Conservation (phyloP, 2,113 vertebrate species). For the Meriones unguiculatus region DNA sequence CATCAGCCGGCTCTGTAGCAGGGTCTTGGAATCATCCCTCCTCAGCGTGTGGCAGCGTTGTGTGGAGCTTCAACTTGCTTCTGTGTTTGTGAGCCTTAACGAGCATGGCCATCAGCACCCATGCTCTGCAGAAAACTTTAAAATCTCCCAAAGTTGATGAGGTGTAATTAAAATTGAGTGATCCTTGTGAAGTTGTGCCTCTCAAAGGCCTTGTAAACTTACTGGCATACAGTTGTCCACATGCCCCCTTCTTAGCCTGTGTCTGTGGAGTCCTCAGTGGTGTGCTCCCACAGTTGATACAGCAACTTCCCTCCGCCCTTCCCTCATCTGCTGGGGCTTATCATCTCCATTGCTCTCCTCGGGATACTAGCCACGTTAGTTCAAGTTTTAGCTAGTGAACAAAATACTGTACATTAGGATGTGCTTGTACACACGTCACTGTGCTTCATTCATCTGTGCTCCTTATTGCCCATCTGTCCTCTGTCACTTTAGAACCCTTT, state of each 20-base stretch:
- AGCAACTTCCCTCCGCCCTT: not conserved
- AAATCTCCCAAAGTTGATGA: not conserved
- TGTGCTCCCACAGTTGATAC: not conserved
- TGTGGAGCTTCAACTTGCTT: not conserved
- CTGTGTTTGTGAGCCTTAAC: not conserved
- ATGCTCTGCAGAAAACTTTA: not conserved
- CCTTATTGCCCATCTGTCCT: not conserved
- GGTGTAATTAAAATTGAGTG: not conserved
- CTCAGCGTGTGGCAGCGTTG: not conserved
- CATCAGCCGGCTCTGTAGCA: not conserved
- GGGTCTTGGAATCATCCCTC: not conserved
- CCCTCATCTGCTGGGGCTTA: not conserved
- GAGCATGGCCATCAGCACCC: not conserved
- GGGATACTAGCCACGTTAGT: not conserved
- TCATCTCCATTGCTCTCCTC: slow-evolving; percentile 5
- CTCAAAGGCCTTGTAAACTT: slow-evolving; percentile 16
- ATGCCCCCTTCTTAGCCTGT: not conserved
- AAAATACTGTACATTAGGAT: not conserved
- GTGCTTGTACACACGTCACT: not conserved
- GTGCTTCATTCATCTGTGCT: not conserved
- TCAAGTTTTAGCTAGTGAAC: not conserved
- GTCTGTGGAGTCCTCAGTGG: not conserved
- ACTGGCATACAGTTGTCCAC: not conserved
- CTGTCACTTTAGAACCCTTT: not conserved
- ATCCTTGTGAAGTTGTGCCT: not conserved